phyloP scores from a whole-genome alignment of 2,888 invertebrate species.

The Petrolisthes manimaculis region DNA sequence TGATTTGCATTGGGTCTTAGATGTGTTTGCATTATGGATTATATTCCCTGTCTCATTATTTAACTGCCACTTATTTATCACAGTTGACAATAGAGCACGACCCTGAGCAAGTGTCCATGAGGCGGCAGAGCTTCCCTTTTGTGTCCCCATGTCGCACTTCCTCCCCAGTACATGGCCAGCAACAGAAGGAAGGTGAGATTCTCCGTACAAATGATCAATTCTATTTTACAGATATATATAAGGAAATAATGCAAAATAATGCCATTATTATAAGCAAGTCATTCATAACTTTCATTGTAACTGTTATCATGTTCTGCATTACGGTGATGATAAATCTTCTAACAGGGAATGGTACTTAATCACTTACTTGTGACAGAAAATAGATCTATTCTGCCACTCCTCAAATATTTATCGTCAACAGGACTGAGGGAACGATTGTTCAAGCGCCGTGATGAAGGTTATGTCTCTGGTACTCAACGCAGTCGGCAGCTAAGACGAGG shows the following conservation, averaged over 20 bases:
- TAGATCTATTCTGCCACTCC: not conserved
- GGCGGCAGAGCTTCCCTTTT: conserved; percentile 70
- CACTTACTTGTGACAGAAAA: not conserved
- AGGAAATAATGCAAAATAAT: too few relatives aligned
- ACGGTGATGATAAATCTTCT: not conserved
- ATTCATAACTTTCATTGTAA: too few relatives aligned
- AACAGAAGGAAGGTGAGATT: conserved; percentile 45
- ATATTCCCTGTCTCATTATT: not conserved
- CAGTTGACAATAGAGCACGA: conserved; percentile 91
- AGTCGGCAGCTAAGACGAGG: conserved; percentile 72
- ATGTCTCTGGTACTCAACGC: conserved; percentile 75
- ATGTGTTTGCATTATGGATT: not conserved
- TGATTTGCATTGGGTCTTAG: too few relatives aligned
- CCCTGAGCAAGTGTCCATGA: conserved; percentile 79
- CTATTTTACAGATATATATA: too few relatives aligned
- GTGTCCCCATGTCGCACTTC: conserved; percentile 57
- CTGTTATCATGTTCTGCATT: not conserved
- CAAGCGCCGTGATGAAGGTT: conserved; percentile 73
- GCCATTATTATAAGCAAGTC: too few relatives aligned
- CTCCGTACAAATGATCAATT: too few relatives aligned
- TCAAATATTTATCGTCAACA: conserved; percentile 14
- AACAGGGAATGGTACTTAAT: too few relatives aligned
- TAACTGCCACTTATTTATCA: conserved; percentile 67
- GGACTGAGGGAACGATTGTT: conserved; percentile 63
- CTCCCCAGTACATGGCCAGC: conserved; percentile 27